Base-by-base conservation (phyloP, 1,140 invertebrate genomes). In the Aphis craccivora region DNA sequence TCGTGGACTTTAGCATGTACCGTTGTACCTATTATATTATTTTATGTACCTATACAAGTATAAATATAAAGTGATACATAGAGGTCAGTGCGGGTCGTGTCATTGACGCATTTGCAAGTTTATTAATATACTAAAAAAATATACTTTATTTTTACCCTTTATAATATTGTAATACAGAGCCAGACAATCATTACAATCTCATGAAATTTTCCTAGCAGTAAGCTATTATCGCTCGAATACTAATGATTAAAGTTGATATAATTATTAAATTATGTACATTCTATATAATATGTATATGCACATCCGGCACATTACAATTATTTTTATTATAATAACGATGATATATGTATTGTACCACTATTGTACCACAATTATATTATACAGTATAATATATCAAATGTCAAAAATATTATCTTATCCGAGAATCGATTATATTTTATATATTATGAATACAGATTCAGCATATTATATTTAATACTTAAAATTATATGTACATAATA, bases 61-160 rank as follows among this genome's bases (percentile, higher is more conserved):
- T 60, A 60, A 60, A 76, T 67, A 67, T 76, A 76, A 76, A n/a
- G 14, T 84, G 30, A 30, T 48, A 6, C 30, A 88, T 7, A n/a
- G 45, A 88, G 86, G 86, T 88, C 86, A 40, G 18, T 5, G n/a
- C 45, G 86, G 86, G 86, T 88, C 86, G 45, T 88, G 86, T 88
- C 86, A 88, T 88, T 88, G 86, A 88, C 86, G 86, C 45, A 88
- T 48, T 45, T 45, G 43, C 43, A 87, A 30, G 25, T 88, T 48
- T n/a, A 88, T 45, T 48, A 45, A 87, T 87, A n/a, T 87, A 87
- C 7, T 37, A 3, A 84, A 43, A 84, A 23, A 40, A 25, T 40
- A 84, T 84, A 43, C 23, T 43, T 25, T 84, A 84, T 76, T 76
- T 76, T 76, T 76, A 76, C n/a, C n/a, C n/a, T 76, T n/a, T 76